Conservation (phyloP, 2,888 invertebrate species). For the Platerodrilus igneus region DNA sequence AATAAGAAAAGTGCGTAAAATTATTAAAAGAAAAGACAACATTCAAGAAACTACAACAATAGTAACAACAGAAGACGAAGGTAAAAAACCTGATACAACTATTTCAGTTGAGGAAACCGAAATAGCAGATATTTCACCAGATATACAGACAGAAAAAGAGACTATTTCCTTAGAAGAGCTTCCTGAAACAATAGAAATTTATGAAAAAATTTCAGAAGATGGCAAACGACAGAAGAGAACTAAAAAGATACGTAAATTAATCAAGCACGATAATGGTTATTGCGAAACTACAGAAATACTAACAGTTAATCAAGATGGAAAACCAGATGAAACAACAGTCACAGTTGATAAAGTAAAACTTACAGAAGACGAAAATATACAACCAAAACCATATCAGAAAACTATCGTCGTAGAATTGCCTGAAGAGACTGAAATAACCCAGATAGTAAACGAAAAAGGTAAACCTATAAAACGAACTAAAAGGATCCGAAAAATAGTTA, state of each 20-base stretch:
- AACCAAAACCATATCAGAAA: conserved; percentile 19
- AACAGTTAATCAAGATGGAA: conserved; percentile 42
- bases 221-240: conserved; percentile 27
- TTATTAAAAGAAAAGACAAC: conserved; percentile 35
- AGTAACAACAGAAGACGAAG: conserved; percentile 36
- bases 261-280: conserved; percentile 34
- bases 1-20: conserved; percentile 34
- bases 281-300: conserved; percentile 44
- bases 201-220: conserved; percentile 33
- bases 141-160: no score
- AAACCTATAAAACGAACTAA: conserved; percentile 30
- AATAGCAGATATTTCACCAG: no score
- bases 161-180: conserved; percentile 37
- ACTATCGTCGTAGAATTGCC: conserved; percentile 35
- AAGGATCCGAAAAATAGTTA: conserved; percentile 23
- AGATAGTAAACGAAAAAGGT: conserved; percentile 32
- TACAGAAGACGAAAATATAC: conserved; percentile 11
- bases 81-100: conserved; percentile 37
- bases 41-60: conserved; percentile 33
- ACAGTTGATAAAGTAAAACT: conserved; percentile 25
- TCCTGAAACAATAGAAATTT: conserved; percentile 32
- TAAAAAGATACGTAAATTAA: conserved; percentile 35
- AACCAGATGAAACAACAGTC: conserved; percentile 38
- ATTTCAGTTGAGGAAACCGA: conserved; percentile 30
- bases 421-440: conserved; percentile 35